Percentiles rank a stretch among this genome's conserved stretches.
phyloP scores from a whole-genome alignment of 2,113 vertebrate species.

The Ascaphus truei region DNA sequence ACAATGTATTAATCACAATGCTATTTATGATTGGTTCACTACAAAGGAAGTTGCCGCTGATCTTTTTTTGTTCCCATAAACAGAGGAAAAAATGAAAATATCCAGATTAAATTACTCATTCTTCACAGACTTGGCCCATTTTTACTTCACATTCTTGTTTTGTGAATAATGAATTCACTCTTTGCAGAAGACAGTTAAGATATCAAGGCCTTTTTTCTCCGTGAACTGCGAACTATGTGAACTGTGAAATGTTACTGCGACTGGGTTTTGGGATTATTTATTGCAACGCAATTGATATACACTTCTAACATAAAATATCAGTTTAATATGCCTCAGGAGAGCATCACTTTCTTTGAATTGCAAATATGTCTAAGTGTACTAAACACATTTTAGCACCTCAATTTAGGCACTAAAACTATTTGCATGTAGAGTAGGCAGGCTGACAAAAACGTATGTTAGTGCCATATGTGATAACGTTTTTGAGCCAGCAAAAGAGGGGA shows the following conservation, averaged over 20 bases:
- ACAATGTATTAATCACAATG: too few species aligned
- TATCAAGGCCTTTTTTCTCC: too few species aligned
- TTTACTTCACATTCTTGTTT: background rate
- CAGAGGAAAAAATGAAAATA: too few species aligned
- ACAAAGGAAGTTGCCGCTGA: too few species aligned
- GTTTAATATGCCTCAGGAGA: constrained; percentile 66
- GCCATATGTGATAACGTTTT: constrained; percentile 73
- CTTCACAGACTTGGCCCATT: too few species aligned
- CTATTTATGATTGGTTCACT: too few species aligned
- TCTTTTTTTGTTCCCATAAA: too few species aligned
- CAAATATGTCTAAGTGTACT: constrained; percentile 80
- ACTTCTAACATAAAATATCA: constrained; percentile 61
- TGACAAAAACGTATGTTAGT: constrained; percentile 74
- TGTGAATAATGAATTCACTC: too few species aligned
- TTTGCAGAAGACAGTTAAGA: too few species aligned
- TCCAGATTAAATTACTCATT: too few species aligned
- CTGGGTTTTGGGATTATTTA: constrained; percentile 4
- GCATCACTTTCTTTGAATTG: constrained; percentile 68
- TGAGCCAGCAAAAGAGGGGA: constrained; percentile 68
- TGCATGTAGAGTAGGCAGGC: constrained; percentile 74
- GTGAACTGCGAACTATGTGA: background rate
- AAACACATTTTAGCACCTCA: constrained; percentile 78
- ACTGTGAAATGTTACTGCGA: background rate
- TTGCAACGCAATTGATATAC: constrained; percentile 2
- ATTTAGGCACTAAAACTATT: constrained; percentile 72